Base-by-base conservation (phyloP, 35 echinoderm and acorn worm species). In the Acanthaster planci region DNA sequence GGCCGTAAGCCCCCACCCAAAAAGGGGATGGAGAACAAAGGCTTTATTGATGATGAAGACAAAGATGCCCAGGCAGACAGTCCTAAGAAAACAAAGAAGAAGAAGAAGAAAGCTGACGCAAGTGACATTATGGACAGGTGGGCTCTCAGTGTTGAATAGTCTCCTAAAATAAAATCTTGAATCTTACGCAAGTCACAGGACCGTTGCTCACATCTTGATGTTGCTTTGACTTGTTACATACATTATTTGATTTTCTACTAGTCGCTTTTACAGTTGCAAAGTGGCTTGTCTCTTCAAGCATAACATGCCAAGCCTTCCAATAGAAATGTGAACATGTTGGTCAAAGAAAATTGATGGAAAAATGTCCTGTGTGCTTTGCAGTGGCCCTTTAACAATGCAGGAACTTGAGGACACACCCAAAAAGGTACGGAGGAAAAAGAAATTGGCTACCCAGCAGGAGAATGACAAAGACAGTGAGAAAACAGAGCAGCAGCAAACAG, bases 1-100 rank as follows among this genome's bases (percentile, higher is more conserved):
- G 54, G 87, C 12, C 79, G 84, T 52, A 97, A 97, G 26, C 84
- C 90, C 18, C 94, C 90, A 67, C 84, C 94, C 23, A 97, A 97
- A 77, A 90, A 86, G 32, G 94, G 94, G 21, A 55, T 81, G 7
- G 76, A 79, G 29, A 97, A 97, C 52, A 81, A 80, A 75, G 94
- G 87, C 2, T 97, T 80, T 37, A 34, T 87, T 5, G 60, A 88
- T 12, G 94, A 97, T 76, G 89, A 92, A 1, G 82, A 29, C 55
- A 52, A 81, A 34, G 81, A 80, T n/a, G 59, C 82, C 21, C 40
- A 85, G 44, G 75, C 68, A 21, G 84, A 95, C 38, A 42, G 72
- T 27, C 29, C 35, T 16, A 88, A 75, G 55, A 91, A 50, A 30
- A 60, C 47, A 31, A 88, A 91, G 81, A 95, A 88, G 78, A 95